Conservation (phyloP, 2,797 vertebrate genomes). For the Salarias fasciatus region DNA sequence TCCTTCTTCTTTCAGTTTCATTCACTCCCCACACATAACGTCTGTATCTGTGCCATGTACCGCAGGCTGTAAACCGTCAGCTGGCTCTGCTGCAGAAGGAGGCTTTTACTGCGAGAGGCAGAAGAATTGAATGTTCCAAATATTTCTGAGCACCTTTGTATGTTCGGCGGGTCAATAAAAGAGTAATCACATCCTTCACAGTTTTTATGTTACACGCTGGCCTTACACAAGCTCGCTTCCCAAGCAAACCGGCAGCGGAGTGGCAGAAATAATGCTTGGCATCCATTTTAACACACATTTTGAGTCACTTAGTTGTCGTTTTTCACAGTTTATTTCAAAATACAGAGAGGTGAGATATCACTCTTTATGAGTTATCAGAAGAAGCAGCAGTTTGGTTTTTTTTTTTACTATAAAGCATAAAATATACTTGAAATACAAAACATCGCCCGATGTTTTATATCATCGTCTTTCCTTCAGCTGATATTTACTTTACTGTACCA, state of each 20-base stretch:
- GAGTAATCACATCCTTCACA: conserved; percentile 46
- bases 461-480: too few relatives aligned
- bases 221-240: conserved; percentile 8
- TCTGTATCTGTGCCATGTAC: conserved; percentile 14
- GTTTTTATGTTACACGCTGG: conserved; percentile 10
- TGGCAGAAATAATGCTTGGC: conserved; percentile 14
- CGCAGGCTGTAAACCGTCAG: conserved; percentile 31
- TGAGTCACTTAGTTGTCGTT: too few relatives aligned
- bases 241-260: conserved; percentile 5
- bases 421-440: too few relatives aligned
- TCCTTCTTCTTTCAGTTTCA: conserved; percentile 5
- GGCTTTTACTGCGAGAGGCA: conserved; percentile 24
- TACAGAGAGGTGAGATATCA: too few relatives aligned
- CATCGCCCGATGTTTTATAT: too few relatives aligned
- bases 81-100: conserved; percentile 28
- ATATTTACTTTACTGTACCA: too few relatives aligned
- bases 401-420: too few relatives aligned
- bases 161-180: conserved; percentile 35
- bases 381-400: too few relatives aligned
- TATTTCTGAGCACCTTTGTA: conserved; percentile 15
- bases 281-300: background rate
- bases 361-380: too few relatives aligned
- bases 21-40: conserved; percentile 8
- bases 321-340: too few relatives aligned
- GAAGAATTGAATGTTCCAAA: conserved; percentile 21